Evolutionary conservation across 2,113 vertebrate genomes (phyloP).

Genomic region (Ctenodactylus gundi): DNA sequence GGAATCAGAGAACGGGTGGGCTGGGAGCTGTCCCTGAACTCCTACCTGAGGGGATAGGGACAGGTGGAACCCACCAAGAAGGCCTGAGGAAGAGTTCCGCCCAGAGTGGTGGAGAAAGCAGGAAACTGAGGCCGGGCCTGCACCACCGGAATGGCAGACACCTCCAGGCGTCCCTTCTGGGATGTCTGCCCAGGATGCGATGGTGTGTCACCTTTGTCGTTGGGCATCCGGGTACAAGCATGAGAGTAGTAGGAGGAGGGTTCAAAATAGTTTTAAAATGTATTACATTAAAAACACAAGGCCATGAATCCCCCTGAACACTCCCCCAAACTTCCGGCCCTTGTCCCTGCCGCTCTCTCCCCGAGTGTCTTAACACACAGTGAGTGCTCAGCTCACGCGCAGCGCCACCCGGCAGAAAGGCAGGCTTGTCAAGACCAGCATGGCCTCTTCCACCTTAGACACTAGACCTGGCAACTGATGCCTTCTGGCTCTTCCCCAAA

Average conservation of each 20-base stretch:
- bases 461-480: too few species aligned
- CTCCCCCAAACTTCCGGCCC: background rate
- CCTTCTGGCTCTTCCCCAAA: background rate
- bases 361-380: background rate
- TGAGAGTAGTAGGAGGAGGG: background rate
- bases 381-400: background rate
- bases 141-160: background rate
- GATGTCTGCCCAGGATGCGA: too few species aligned
- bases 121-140: background rate
- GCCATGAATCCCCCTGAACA: background rate
- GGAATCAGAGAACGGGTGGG: background rate
- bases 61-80: background rate
- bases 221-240: background rate
- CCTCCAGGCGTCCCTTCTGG: too few species aligned
- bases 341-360: background rate
- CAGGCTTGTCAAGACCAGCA: background rate
- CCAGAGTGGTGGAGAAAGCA: slow-evolving; percentile 37
- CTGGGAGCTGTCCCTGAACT: background rate
- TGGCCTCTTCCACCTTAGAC: background rate
- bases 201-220: background rate
- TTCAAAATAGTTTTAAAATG: background rate
- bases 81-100: background rate
- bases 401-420: background rate
- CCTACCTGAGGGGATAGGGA: slow-evolving; percentile 20
- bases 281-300: background rate